phyloP scores from a whole-genome alignment of 2,797 vertebrate genomes.

The Scarus forsteni region DNA sequence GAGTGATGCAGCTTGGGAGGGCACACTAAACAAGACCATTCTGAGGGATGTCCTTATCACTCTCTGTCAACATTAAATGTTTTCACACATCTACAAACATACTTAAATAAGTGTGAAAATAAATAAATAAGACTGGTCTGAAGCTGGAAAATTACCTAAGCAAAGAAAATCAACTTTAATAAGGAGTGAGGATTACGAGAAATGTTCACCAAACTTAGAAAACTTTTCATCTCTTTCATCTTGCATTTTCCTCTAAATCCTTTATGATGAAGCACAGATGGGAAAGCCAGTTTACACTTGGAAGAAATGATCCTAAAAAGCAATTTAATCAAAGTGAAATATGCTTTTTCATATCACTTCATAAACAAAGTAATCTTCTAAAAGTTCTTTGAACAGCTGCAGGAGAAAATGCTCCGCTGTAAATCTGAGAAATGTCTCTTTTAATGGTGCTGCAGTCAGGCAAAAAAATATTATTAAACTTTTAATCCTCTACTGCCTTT shows the following conservation, averaged over 20 bases:
- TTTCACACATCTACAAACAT: too few relatives aligned
- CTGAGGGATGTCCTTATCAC: too few relatives aligned
- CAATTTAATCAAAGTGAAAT: constrained; percentile 1
- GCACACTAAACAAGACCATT: too few relatives aligned
- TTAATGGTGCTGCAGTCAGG: not conserved
- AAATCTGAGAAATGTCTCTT: constrained; percentile 14
- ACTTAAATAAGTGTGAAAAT: too few relatives aligned
- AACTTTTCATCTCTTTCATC: not conserved
- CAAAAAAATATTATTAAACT: not conserved
- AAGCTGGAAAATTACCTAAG: too few relatives aligned
- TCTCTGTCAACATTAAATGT: too few relatives aligned
- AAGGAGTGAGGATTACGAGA: too few relatives aligned
- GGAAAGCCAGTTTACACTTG: not conserved
- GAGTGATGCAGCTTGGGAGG: too few relatives aligned
- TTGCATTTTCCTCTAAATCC: not conserved
- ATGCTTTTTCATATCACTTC: not conserved
- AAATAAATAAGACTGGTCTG: too few relatives aligned
- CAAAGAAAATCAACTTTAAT: too few relatives aligned
- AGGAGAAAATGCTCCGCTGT: not conserved
- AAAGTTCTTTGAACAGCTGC: constrained; percentile 2
- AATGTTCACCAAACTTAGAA: constrained; percentile 2
- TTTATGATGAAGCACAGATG: constrained; percentile 52
- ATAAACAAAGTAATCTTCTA: constrained; percentile 2
- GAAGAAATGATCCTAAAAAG: constrained; percentile 22
- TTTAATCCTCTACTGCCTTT: not conserved